Evolutionary conservation across 2,888 invertebrate species (phyloP).

Genomic region (Steinernema scapterisci): DNA sequence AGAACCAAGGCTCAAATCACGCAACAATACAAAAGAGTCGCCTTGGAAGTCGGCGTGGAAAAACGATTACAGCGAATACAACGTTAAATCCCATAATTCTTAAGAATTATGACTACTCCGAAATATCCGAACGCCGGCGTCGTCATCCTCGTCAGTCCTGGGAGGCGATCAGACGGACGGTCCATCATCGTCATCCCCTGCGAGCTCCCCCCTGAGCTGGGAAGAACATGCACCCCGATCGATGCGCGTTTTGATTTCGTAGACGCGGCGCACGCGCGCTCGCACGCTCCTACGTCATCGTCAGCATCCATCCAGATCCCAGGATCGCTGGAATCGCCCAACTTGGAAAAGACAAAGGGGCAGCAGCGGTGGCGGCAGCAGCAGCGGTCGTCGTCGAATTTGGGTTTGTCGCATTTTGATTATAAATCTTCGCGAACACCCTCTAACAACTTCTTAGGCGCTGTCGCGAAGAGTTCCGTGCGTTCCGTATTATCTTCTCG

Average conservation of each 20-base stretch:
- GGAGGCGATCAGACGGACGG: no score
- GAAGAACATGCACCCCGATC: slow-evolving; percentile 29
- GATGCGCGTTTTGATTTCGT: slow-evolving; percentile 29
- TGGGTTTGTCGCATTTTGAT: slow-evolving; percentile 20
- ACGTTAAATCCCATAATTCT: no score
- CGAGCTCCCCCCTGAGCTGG: neutral
- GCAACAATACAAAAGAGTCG: no score
- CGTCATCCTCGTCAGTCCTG: no score
- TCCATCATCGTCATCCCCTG: neutral
- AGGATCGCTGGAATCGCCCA: neutral
- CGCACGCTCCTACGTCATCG: slow-evolving; percentile 1
- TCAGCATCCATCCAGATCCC: no score
- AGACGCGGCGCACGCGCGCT: slow-evolving; percentile 14
- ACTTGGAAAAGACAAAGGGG: neutral
- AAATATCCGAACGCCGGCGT: no score
- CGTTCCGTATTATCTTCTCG: slow-evolving; percentile 10
- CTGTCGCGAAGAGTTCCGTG: slow-evolving; percentile 1
- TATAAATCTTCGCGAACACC: slow-evolving; percentile 24
- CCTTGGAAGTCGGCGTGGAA: no score
- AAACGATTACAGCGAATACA: no score
- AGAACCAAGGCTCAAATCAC: no score
- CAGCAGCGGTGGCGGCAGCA: no score
- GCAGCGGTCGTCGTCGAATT: neutral
- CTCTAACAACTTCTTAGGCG: slow-evolving; percentile 12
- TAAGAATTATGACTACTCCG: no score